phyloP scores from a whole-genome alignment of 2,888 invertebrate species.

The Melanostoma mellinum region DNA sequence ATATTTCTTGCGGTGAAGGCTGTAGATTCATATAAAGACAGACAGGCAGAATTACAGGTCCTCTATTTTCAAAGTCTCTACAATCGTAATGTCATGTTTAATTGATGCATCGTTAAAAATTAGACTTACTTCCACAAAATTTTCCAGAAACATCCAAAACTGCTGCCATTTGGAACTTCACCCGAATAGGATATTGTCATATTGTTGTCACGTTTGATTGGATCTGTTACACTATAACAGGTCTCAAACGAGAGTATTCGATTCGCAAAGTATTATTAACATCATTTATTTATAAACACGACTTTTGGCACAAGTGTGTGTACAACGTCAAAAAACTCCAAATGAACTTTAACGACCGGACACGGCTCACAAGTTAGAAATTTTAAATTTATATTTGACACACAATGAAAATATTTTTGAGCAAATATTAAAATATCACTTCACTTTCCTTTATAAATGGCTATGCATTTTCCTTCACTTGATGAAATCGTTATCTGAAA shows the following conservation, averaged over 20 bases:
- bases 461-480: conserved; percentile 52
- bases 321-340: conserved; percentile 48
- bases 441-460: conserved; percentile 39
- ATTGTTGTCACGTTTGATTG: conserved; percentile 57
- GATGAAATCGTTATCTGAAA: conserved; percentile 53
- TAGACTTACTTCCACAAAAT: conserved; percentile 91
- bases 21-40: too few species aligned
- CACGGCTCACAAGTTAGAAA: conserved; percentile 40
- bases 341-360: conserved; percentile 49
- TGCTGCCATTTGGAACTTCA: conserved; percentile 95
- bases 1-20: too few species aligned
- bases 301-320: conserved; percentile 20
- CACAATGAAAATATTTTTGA: conserved; percentile 43
- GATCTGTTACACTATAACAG: conserved; percentile 26
- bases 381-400: conserved; percentile 40
- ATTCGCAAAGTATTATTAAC: conserved; percentile 5
- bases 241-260: conserved; percentile 35
- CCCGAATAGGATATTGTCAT: conserved; percentile 96
- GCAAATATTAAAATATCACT: conserved; percentile 38
- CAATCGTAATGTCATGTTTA: too few species aligned
- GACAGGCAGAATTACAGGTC: too few species aligned
- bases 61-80: too few species aligned
- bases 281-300: conserved; percentile 31
- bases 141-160: conserved; percentile 96
- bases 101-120: neutral